Evolutionary conservation across 2,888 invertebrate genomes (phyloP), one percentile per base, ranked within the genome.

Genomic region (Thyatira batis): DNA sequence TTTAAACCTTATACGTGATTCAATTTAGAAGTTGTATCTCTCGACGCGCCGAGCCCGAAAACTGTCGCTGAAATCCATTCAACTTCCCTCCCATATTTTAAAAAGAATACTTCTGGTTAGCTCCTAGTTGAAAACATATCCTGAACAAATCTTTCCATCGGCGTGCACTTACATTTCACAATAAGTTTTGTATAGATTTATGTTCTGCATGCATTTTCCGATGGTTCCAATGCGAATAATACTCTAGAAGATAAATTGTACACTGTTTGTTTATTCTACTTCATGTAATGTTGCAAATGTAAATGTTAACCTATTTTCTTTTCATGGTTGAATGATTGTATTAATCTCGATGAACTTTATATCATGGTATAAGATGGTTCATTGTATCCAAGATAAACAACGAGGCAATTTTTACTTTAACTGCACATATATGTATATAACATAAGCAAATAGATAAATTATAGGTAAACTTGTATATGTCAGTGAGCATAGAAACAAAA

Each of bases 1-100:
- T 91, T 89, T 89, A 89, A 90, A 89, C 86, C 85, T 84, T 85
- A 86, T 89, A 90, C 91, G 90, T 90, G 91, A 90, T 90, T 89
- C 90, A 90, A 91, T 91, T 90, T 87, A 76, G 80, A 85, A 88
- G 85, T 87, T 88, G 84, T 85, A 82, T 86, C 83, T 84, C 77
- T 75, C 73, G 71, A 63, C 72, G 76, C 78, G 57, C 60, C 67
- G 71, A 79, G 75, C 76, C 78, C 76, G 78, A 85, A 85, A 87
- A 87, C 86, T 86, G 89, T 83, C 85, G 72, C 80, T 69, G 71
- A 77, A 81, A 78, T 73, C 82, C 82, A 84, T 86, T 83, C 81
- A 84, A 87, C 79, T 87, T 84, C 77, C 73, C 73, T 78, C 80
- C 77, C 81, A 87, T 85, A 83, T 83, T 85, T 81, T 73, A 75